Conservation (phyloP, 2,113 vertebrate genomes). For the Xenopus borealis region DNA sequence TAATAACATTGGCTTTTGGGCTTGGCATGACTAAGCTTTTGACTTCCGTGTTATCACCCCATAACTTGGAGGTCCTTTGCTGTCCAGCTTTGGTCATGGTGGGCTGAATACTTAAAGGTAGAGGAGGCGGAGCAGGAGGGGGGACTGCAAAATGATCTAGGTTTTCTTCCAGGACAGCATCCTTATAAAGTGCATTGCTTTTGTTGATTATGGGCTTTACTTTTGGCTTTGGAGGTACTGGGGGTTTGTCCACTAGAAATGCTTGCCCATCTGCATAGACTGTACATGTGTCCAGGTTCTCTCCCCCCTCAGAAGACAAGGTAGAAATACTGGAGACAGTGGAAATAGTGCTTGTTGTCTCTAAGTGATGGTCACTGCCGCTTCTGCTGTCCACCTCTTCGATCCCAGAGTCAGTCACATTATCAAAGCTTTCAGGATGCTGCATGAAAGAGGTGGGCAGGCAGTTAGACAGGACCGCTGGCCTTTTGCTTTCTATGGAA, state of each 20-base stretch:
- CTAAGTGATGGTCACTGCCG: conserved; percentile 88
- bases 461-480: conserved; percentile 74
- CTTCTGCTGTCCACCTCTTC: conserved; percentile 92
- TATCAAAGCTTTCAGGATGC: conserved; percentile 80
- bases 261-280: conserved; percentile 89
- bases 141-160: conserved; percentile 78
- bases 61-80: conserved; percentile 89
- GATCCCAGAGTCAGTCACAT: conserved; percentile 86
- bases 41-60: conserved; percentile 83
- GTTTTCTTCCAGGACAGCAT: conserved; percentile 83
- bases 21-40: conserved; percentile 85
- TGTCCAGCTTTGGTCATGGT: conserved; percentile 74
- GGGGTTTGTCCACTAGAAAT: conserved; percentile 88
- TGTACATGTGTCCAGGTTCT: conserved; percentile 86
- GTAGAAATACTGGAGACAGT: conserved; percentile 93
- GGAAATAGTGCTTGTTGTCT: conserved; percentile 96
- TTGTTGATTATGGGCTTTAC: conserved; percentile 89
- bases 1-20: conserved; percentile 90
- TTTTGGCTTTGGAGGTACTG: conserved; percentile 96
- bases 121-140: conserved; percentile 78
- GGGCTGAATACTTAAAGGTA: conserved; percentile 61
- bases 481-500: conserved; percentile 70
- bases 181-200: conserved; percentile 85
- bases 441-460: conserved; percentile 79
- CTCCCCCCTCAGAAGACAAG: conserved; percentile 90